A percentile compares a stretch with the other conserved stretches of the same genome.
phyloP scores from a whole-genome alignment of 2,797 vertebrate genomes.

The Phrynocephalus vlangalii region DNA sequence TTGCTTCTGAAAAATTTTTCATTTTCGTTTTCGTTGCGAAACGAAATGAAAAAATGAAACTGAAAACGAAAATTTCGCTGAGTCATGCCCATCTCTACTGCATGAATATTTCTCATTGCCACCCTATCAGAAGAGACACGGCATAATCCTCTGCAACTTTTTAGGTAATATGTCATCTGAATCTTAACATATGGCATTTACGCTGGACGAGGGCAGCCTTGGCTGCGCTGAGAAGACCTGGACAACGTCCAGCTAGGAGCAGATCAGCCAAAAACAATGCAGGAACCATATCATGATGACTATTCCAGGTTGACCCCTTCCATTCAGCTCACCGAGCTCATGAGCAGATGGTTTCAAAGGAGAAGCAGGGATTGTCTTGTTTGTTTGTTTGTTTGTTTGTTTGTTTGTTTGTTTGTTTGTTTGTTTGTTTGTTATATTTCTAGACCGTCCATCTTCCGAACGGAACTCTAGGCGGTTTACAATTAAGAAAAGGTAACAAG shows the following conservation, averaged over 20 bases:
- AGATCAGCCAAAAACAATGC: constrained; percentile 79
- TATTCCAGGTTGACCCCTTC: constrained; percentile 83
- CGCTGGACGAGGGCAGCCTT: constrained; percentile 79
- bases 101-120: constrained; percentile 81
- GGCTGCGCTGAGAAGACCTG: constrained; percentile 77
- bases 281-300: constrained; percentile 73
- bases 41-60: no score
- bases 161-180: constrained; percentile 81
- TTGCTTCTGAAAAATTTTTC: no score
- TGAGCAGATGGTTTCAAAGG: constrained; percentile 78
- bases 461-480: no score
- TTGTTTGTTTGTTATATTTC: no score
- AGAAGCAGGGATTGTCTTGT: constrained; percentile 67
- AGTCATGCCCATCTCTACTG: constrained; percentile 44
- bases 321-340: constrained; percentile 73
- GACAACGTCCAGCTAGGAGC: constrained; percentile 78
- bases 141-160: constrained; percentile 80
- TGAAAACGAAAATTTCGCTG: no score
- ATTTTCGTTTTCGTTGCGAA: no score
- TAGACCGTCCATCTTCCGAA: no score
- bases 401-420: no score
- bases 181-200: constrained; percentile 83
- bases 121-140: constrained; percentile 72
- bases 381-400: no score
- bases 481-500: no score